Evolutionary conservation across 2,888 invertebrate genomes (phyloP).

Genomic region (Serripes groenlandicus): DNA sequence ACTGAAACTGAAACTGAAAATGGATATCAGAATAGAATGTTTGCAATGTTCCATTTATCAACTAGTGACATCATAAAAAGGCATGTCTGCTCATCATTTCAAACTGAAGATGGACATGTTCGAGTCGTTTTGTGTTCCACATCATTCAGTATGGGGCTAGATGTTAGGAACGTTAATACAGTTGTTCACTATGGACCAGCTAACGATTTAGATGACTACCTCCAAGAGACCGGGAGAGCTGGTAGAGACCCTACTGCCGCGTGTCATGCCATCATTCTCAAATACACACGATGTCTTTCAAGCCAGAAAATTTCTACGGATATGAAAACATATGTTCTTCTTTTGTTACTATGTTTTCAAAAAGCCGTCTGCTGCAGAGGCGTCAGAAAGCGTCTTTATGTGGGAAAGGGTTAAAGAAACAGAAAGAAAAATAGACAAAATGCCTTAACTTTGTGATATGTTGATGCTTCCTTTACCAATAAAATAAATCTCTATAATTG

Average conservation of each 20-base stretch:
- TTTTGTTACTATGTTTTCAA: too few species aligned
- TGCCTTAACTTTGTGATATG: too few species aligned
- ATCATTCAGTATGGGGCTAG: slow-evolving; percentile 54
- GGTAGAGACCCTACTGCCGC: slow-evolving; percentile 22
- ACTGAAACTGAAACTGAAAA: slow-evolving; percentile 1
- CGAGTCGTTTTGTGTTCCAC: slow-evolving; percentile 47
- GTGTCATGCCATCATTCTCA: slow-evolving; percentile 36
- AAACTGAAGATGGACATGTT: slow-evolving; percentile 25
- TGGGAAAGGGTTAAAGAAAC: too few species aligned
- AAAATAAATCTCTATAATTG: too few species aligned
- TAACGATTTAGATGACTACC: slow-evolving; percentile 38
- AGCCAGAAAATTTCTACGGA: slow-evolving; percentile 32
- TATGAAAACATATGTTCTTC: slow-evolving; percentile 39
- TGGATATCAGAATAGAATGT: slow-evolving; percentile 38
- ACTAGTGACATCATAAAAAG: slow-evolving; percentile 36
- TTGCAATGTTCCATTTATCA: slow-evolving; percentile 44
- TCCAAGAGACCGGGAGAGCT: slow-evolving; percentile 47
- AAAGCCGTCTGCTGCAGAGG: too few species aligned
- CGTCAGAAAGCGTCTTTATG: too few species aligned
- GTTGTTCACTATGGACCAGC: slow-evolving; percentile 43
- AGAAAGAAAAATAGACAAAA: too few species aligned
- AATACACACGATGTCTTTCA: slow-evolving; percentile 29
- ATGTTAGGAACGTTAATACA: slow-evolving; percentile 41
- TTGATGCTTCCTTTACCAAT: too few species aligned
- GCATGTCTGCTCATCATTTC: slow-evolving; percentile 22